phyloP scores from a whole-genome alignment of 2,113 vertebrate species.

The Xenopus borealis region DNA sequence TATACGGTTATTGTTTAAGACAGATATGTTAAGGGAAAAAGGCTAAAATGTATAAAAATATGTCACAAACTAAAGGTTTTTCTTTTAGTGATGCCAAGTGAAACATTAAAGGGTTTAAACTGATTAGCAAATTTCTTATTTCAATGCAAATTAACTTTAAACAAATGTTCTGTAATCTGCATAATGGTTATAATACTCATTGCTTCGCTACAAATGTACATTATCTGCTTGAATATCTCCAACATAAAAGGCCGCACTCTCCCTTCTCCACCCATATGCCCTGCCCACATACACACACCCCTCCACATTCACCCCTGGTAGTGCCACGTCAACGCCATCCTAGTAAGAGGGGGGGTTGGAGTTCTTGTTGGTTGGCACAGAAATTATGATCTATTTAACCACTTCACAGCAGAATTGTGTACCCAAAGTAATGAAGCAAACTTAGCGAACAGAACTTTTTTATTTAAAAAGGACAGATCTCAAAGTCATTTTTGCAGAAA shows the following conservation, averaged over 20 bases:
- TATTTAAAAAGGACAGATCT: too few species aligned
- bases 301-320: slow-evolving; percentile 7
- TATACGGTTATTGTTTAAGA: too few species aligned
- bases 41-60: too few species aligned
- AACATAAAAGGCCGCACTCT: background rate
- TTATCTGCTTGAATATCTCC: background rate
- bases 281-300: slow-evolving; percentile 5
- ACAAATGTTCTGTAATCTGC: too few species aligned
- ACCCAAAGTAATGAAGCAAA: background rate
- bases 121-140: too few species aligned
- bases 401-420: background rate
- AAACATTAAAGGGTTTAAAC: too few species aligned
- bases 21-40: too few species aligned
- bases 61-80: too few species aligned
- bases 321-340: slow-evolving; percentile 32
- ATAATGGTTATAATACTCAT: too few species aligned
- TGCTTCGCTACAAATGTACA: background rate
- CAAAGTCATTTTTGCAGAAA: background rate
- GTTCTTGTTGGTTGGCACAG: slow-evolving; percentile 19
- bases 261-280: background rate
- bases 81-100: too few species aligned
- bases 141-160: too few species aligned
- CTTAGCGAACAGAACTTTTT: too few species aligned
- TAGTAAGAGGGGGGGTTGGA: slow-evolving; percentile 2
- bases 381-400: slow-evolving; percentile 5